Evolutionary conservation across 2,888 invertebrate genomes (phyloP), one percentile per base, ranked within the genome.

Genomic region (Tenthredo amoena): DNA sequence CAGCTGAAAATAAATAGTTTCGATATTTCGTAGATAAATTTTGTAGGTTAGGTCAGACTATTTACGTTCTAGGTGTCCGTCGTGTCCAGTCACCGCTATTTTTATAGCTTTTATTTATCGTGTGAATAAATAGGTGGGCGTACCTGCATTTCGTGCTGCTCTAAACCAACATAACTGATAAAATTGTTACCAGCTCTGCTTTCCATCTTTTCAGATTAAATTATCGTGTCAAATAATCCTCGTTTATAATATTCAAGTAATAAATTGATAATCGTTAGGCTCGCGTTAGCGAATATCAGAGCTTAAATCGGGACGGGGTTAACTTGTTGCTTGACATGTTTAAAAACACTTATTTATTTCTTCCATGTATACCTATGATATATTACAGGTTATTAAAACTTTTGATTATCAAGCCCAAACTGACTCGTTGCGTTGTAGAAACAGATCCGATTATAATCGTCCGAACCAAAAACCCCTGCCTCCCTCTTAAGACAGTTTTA

Each of bases 31-130:
- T 55, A 26, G 5, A 12, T 10, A 0, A 47, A 21, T 95, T 86
- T 95, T 91, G 87, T 95, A 95, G 89, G 94, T 95, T 40, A 94
- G 88, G 55, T 94, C 94, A 74, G 95, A 94, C 92, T 95, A 95
- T 90, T 94, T 95, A 86, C 94, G 88, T 94, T 94, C 90, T 94
- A 94, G 87, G 94, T 94, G 94, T 47, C 1, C 3, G 47, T 40
- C 34, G 34, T 15, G 9, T 9, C 15, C 10, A 55, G 21, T 62
- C 26, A 12, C 4, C 12, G 9, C 1, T n/a, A 37, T 5, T 37
- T 34, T 21, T 21, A 26, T 81, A 21, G n/a, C 10, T 6, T 10
- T 77, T 18, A 50, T 43, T 6, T 5, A 77, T 55, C n/a, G 34
- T 18, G 26, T 55, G 9, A 26, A 15, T 9, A 34, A 26, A 31